Evolutionary conservation across 1,140 invertebrate species (phyloP).

Genomic region (Teleogryllus occipitalis): DNA sequence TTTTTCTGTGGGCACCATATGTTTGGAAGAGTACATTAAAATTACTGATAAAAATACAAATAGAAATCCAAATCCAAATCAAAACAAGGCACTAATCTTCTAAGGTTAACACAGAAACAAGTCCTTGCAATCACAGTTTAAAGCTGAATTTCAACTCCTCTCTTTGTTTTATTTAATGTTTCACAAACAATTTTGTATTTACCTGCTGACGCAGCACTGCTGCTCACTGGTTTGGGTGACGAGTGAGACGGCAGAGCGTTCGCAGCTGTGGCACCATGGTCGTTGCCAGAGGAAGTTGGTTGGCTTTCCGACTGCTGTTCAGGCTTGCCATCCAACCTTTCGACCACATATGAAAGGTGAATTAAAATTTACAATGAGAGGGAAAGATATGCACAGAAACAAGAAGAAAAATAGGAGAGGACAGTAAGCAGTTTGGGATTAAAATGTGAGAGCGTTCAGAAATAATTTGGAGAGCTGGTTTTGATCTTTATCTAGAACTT

Average conservation of each 20-base stretch:
- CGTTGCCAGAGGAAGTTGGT: conserved; percentile 22
- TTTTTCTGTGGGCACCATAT: not conserved
- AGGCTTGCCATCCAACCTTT: conserved; percentile 40
- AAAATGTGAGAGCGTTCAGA: too few relatives aligned
- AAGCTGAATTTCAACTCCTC: not conserved
- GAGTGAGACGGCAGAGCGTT: not conserved
- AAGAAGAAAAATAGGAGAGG: too few relatives aligned
- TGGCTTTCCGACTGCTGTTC: conserved; percentile 37
- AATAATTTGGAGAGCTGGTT: too few relatives aligned
- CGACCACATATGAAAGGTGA: not conserved
- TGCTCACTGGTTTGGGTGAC: conserved; percentile 11
- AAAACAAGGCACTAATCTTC: too few relatives aligned
- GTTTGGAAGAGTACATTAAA: not conserved
- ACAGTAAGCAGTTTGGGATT: too few relatives aligned
- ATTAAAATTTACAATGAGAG: too few relatives aligned
- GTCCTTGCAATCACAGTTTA: not conserved
- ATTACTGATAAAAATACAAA: not conserved
- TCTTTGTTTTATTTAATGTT: too few relatives aligned
- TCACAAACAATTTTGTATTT: not conserved
- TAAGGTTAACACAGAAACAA: too few relatives aligned
- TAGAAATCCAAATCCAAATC: too few relatives aligned
- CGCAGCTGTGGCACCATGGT: not conserved
- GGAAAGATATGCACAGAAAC: too few relatives aligned
- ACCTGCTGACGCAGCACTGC: conserved; percentile 13
- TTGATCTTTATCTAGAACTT: too few relatives aligned